Evolutionary conservation across 2,113 vertebrate species (phyloP).

Genomic region (Lonchura striata): DNA sequence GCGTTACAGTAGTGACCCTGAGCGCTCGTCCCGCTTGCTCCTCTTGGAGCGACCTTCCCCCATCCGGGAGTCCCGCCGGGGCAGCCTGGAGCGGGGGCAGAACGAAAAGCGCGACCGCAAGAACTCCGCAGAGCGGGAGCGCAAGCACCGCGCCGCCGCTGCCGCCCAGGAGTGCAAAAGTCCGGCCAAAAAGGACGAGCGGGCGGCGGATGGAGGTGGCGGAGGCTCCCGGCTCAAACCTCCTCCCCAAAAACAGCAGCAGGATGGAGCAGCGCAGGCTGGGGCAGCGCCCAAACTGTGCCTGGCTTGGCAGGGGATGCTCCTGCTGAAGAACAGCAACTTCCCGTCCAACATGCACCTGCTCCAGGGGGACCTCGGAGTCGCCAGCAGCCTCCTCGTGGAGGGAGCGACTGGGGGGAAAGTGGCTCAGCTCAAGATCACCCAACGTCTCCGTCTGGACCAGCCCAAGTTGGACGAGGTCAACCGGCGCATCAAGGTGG

Average conservation of each 20-base stretch:
- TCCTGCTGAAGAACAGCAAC: conserved; percentile 97
- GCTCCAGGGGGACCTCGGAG: conserved; percentile 89
- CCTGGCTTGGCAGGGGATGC: conserved; percentile 96
- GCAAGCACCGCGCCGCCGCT: conserved; percentile 75
- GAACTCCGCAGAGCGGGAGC: conserved; percentile 78
- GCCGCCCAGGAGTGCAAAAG: conserved; percentile 78
- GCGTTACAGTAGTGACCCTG: conserved; percentile 88
- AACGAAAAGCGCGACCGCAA: conserved; percentile 79
- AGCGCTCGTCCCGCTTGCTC: conserved; percentile 78
- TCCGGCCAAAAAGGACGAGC: conserved; percentile 82
- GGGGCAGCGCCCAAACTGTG: conserved; percentile 83
- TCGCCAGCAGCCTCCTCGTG: conserved; percentile 89
- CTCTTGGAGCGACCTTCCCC: conserved; percentile 84
- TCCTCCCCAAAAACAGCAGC: conserved; percentile 60
- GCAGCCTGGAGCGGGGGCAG: conserved; percentile 82
- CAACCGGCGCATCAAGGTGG: conserved; percentile 96
- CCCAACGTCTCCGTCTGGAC: conserved; percentile 95
- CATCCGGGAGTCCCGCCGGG: conserved; percentile 76
- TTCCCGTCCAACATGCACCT: conserved; percentile 98
- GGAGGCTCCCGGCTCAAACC: conserved; percentile 71
- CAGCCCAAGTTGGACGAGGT: conserved; percentile 99
- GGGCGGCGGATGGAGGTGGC: conserved; percentile 59
- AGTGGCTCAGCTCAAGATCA: conserved; percentile 96
- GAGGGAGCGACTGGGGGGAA: conserved; percentile 88
- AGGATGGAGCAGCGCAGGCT: conserved; percentile 69